Conservation (phyloP, 2,888 invertebrate species). For the Sepiola atlantica region DNA sequence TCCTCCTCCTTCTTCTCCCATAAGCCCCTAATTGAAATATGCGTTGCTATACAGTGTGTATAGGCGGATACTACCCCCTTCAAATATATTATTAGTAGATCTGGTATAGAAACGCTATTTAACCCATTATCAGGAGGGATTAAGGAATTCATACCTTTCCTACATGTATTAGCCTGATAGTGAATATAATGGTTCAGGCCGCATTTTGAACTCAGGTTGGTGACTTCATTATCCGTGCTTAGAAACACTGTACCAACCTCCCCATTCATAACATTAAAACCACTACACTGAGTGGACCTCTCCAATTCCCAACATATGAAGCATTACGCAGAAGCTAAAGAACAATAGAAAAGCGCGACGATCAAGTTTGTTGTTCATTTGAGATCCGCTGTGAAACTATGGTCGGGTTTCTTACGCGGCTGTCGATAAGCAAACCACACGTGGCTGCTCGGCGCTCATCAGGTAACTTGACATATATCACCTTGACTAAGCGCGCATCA, state of each 20-base stretch:
- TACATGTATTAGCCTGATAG: too few species aligned
- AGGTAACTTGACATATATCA: slow-evolving; percentile 21
- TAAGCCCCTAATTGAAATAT: too few species aligned
- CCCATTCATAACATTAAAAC: too few species aligned
- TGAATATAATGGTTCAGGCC: neutral
- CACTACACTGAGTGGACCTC: too few species aligned
- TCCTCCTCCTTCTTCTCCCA: too few species aligned
- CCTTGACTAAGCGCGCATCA: neutral
- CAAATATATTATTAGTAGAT: too few species aligned
- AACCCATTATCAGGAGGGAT: too few species aligned
- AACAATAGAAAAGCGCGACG: neutral
- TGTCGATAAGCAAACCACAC: neutral
- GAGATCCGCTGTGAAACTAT: neutral
- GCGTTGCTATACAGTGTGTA: too few species aligned
- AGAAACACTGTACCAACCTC: neutral
- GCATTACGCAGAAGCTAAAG: neutral
- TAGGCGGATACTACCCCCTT: too few species aligned
- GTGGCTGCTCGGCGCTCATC: neutral
- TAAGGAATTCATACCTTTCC: too few species aligned
- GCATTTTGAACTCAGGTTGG: neutral
- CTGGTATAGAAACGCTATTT: too few species aligned
- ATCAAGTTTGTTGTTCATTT: neutral
- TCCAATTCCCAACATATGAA: neutral
- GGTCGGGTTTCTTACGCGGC: neutral
- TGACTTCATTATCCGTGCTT: neutral